Base-by-base conservation (phyloP, 1,140 invertebrate genomes). In the Chlorops oryzae region DNA sequence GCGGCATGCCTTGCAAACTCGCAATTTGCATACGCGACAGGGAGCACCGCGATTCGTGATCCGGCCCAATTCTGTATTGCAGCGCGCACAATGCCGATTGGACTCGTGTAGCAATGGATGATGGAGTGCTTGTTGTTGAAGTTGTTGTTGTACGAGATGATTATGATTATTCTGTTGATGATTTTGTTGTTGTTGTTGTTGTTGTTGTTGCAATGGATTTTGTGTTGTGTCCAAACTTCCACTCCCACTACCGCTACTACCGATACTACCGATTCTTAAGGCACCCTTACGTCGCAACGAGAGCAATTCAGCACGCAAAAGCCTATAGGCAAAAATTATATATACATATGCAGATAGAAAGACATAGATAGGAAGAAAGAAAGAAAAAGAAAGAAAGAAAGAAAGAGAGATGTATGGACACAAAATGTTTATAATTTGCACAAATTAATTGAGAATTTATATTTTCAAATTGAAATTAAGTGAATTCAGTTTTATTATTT, bases 1-100 rank as follows among this genome's bases (percentile, higher is more conserved):
- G 37, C 86, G 77, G 66, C 86, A 88, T 59, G 78, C 78, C 67
- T 86, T 85, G 74, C 86, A 88, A 23, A 88, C 84, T 56, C 81
- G 77, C 62, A 82, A 75, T 54, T 81, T 77, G 71, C 86, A 88
- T 6, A 79, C 75, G 41, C 78, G 76, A 66, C 86, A 88, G 38
- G 77, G 68, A 10, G 85, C 84, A 4, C 86, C 86, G 27, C 85
- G 77, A 73, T 88, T 88, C 57, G 87, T 81, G 58, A 88, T 82
- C 53, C 83, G 76, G 35, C 86, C 86, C 55, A 88, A 74, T 60
- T 84, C 81, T 27, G 77, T 75, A 43, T 80, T 73, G 69, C 86
- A 88, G 66, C 85, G 76, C 12, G 81, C 80, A 65, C 86, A 88
- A 57, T 78, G 77, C 50, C 81, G 76, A 63, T 77, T 78, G 51